phyloP scores from a whole-genome alignment of 2,797 vertebrate species.

The Poecilia wingei region DNA sequence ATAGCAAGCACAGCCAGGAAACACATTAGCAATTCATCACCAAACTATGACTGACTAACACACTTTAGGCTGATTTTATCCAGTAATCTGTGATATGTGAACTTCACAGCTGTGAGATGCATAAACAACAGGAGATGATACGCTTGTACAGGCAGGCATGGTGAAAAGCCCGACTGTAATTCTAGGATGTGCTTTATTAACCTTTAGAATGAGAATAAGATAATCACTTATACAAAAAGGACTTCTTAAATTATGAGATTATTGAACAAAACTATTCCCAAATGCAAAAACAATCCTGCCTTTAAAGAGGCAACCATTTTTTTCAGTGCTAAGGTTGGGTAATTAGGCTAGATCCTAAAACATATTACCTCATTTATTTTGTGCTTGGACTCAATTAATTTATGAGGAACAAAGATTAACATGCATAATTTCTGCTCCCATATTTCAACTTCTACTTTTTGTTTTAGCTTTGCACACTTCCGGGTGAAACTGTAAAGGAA shows the following conservation, averaged over 20 bases:
- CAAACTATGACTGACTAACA: constrained; percentile 33
- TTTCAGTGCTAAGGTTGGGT: background rate
- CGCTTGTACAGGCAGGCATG: too few relatives aligned
- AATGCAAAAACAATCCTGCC: background rate
- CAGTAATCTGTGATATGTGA: constrained; percentile 27
- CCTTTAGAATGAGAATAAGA: background rate
- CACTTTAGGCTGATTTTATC: constrained; percentile 21
- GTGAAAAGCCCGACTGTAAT: background rate
- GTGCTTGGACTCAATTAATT: background rate
- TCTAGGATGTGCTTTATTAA: background rate
- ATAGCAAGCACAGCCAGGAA: constrained; percentile 33
- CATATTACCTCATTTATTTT: background rate
- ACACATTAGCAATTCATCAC: constrained; percentile 43
- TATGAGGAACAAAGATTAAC: background rate
- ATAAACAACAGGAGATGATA: background rate
- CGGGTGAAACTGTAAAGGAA: background rate
- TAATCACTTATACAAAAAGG: background rate
- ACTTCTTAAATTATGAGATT: background rate
- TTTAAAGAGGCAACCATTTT: background rate
- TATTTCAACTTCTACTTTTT: background rate
- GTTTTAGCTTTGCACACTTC: background rate
- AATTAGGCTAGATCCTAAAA: background rate
- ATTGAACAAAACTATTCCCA: background rate
- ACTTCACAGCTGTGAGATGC: constrained; percentile 26
- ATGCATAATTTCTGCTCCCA: background rate